Base-by-base conservation (phyloP, 2,888 invertebrate genomes). In the Trachelus tabidus region DNA sequence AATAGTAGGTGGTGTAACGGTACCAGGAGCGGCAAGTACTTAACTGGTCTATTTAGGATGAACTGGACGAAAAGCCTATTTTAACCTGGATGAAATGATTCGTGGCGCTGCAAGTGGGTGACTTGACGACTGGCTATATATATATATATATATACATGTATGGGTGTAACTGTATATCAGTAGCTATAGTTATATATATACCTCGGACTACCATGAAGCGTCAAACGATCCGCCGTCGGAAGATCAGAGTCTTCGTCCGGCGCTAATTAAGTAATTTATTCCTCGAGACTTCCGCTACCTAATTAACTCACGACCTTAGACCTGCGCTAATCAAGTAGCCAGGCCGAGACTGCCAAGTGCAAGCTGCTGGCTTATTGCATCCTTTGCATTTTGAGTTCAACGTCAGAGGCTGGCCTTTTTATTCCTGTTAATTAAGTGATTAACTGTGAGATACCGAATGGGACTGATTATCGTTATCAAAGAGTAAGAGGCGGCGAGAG, bases 231-330 rank as follows among this genome's bases (percentile, higher is more conserved):
- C 56, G 2, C 23, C 56, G 23, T 9, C 56, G 23, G 23, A 56
- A 56, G 56, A 56, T 56, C 56, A 56, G 71, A 71, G 71, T 34
- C 71, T 71, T 34, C 71, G 71, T 34, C 71, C 71, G 71, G 71
- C 12, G 71, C 71, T 56, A 56, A 56, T 56, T 56, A 56, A 56
- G 56, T 56, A 56, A 56, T 56, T 56, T 56, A 56, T 56, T 56
- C 56, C 56, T 56, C 56, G 23, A 56, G 56, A 56, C 56, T 56
- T 71, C 71, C 71, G 71, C 71, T 34, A 23, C 31, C 33, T 71
- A 71, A 71, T 71, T 71, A 71, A 31, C 69, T 2, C 12, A 69
- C 30, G 30, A 40, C 56, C 56, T 56, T 56, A 56, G 56, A 56
- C 56, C 56, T 56, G 56, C 56, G 56, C 56, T 56, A 56, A 56